Conservation (phyloP, 37 sponge, comb jelly and placozoan genomes). For the Ephydatia muelleri region DNA sequence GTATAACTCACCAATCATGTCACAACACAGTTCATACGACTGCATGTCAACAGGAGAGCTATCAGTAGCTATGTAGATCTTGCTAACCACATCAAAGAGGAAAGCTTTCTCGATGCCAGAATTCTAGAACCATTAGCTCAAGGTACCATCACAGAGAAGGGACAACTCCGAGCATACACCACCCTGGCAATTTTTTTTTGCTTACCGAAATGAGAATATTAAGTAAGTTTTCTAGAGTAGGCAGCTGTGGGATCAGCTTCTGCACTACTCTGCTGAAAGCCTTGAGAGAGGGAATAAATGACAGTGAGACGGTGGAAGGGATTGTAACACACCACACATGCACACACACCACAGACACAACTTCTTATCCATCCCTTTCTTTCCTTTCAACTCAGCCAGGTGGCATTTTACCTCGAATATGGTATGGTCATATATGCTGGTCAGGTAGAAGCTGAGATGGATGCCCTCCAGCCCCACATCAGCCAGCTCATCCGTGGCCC, state of each 20-base stretch:
- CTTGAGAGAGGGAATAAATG: too few relatives aligned
- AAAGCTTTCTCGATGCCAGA: constrained; percentile 95
- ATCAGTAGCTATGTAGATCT: constrained; percentile 95
- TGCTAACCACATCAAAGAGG: constrained; percentile 93
- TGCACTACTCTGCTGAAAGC: too few relatives aligned
- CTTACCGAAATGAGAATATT: constrained; percentile 89
- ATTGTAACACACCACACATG: too few relatives aligned
- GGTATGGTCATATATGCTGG: constrained; percentile 94
- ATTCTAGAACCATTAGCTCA: too few relatives aligned
- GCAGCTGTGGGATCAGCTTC: constrained; percentile 90
- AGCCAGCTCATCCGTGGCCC: constrained; percentile 78
- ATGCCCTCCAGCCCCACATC: constrained; percentile 86
- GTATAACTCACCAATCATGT: too few relatives aligned
- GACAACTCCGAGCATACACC: constrained; percentile 30
- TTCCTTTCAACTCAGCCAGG: neutral
- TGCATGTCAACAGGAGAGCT: constrained; percentile 33
- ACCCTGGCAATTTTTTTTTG: too few relatives aligned
- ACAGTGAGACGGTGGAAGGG: neutral
- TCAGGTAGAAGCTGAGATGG: constrained; percentile 87
- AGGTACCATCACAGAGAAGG: neutral
- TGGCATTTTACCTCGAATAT: constrained; percentile 77
- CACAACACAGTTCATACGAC: constrained; percentile 95
- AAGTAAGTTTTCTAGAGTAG: constrained; percentile 89
- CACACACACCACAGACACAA: constrained; percentile 20
- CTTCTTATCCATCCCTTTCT: too few relatives aligned